These are phyloP conservation scores for Panulirus ornatus DNA, from an alignment of 1,140 invertebrate species.

Conservation along the genomic window DNA sequence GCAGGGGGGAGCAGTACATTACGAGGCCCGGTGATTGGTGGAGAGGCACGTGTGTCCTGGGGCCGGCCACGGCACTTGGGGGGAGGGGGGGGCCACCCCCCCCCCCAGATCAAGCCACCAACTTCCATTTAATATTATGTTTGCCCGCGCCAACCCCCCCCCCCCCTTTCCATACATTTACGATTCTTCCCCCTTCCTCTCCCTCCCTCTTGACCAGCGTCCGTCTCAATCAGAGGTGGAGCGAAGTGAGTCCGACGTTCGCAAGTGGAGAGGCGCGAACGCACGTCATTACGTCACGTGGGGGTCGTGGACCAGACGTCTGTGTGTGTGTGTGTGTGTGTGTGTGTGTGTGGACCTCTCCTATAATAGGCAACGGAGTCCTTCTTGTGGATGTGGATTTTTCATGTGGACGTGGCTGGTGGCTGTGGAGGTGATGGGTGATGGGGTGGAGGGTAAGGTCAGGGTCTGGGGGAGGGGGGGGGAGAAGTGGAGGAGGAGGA, in stretches of 20 bases:
- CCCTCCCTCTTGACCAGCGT: no score
- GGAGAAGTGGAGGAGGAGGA: background rate
- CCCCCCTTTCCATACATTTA: background rate
- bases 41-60: background rate
- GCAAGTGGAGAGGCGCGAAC: no score
- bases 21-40: constrained; percentile 7
- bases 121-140: constrained; percentile 27
- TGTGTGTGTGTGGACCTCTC: background rate
- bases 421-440: no score
- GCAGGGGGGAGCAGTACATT: background rate
- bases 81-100: background rate
- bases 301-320: no score
- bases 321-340: background rate
- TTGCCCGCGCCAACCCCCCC: background rate
- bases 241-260: background rate
- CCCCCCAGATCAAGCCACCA: constrained; percentile 6
- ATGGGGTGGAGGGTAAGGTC: background rate
- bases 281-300: no score
- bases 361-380: no score
- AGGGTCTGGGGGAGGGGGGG: background rate
- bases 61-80: no score
- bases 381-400: background rate
- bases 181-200: background rate
- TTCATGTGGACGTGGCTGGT: no score
- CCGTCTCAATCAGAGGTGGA: background rate